Evolutionary conservation across 1,140 invertebrate genomes (phyloP).

Genomic region (Pseudomyrmex pallidus): DNA sequence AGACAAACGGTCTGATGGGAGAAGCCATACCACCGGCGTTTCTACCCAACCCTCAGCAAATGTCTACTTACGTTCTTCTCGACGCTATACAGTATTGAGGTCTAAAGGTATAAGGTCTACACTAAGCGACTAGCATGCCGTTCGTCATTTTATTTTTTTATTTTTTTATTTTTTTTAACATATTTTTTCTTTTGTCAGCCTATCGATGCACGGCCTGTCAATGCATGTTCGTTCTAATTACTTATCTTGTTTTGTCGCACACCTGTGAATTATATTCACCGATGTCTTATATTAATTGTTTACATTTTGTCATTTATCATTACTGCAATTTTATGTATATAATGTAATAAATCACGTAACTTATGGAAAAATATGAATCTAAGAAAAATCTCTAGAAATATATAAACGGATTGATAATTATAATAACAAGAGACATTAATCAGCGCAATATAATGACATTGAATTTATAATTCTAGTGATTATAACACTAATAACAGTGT

Average conservation of each 20-base stretch:
- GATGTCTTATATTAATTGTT: not conserved
- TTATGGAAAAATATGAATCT: not conserved
- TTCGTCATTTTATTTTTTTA: slow-evolving; percentile 63
- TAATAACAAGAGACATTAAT: not conserved
- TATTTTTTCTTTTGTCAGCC: slow-evolving; percentile 26
- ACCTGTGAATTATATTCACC: slow-evolving; percentile 41
- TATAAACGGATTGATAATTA: not conserved
- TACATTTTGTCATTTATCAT: not conserved
- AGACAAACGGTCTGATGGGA: slow-evolving; percentile 85
- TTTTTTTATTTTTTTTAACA: not conserved
- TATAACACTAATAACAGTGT: too few species aligned
- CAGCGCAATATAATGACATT: too few species aligned
- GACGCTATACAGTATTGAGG: slow-evolving; percentile 86
- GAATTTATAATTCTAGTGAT: too few species aligned
- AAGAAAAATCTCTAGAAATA: too few species aligned
- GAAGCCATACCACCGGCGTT: slow-evolving; percentile 85
- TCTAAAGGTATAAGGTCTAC: slow-evolving; percentile 85
- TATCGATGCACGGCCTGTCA: slow-evolving; percentile 56
- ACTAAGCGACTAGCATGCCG: slow-evolving; percentile 75
- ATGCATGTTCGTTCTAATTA: slow-evolving; percentile 62
- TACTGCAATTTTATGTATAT: not conserved
- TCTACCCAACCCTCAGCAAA: slow-evolving; percentile 85
- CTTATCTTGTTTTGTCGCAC: slow-evolving; percentile 32
- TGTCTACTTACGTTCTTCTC: slow-evolving; percentile 86
- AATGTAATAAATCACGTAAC: too few species aligned